These are phyloP conservation scores for Pyrrhopygopsis socrates DNA, from an alignment of 2,888 invertebrate species.

Conservation along the genomic window DNA sequence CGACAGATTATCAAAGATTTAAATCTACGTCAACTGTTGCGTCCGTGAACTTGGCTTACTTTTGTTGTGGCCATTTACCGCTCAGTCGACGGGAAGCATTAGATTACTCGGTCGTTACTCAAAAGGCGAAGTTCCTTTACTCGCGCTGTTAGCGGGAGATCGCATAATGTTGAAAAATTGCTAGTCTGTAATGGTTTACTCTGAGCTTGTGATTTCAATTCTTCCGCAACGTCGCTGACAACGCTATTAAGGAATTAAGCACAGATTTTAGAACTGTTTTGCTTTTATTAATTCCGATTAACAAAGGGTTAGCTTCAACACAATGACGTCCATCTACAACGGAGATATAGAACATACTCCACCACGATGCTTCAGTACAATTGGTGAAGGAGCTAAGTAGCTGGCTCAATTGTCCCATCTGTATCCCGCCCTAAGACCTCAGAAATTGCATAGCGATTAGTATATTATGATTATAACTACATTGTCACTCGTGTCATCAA, in stretches of 20 bases:
- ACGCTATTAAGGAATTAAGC: not conserved
- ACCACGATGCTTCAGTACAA: too few species aligned
- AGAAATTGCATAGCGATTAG: too few species aligned
- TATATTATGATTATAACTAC: too few species aligned
- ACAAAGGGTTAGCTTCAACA: too few species aligned
- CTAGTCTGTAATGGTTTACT: not conserved
- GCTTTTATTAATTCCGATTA: too few species aligned
- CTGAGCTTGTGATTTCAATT: not conserved
- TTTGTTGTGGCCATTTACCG: slow-evolving; percentile 85
- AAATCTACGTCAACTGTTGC: slow-evolving; percentile 29
- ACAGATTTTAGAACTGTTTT: too few species aligned
- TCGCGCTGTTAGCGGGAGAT: not conserved
- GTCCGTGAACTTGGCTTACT: slow-evolving; percentile 90
- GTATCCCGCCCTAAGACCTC: too few species aligned
- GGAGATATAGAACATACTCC: too few species aligned
- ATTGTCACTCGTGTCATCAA: too few species aligned
- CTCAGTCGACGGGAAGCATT: slow-evolving; percentile 91
- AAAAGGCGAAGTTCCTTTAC: slow-evolving; percentile 87
- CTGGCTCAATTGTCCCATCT: too few species aligned
- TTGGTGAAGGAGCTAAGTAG: too few species aligned
- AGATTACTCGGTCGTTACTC: slow-evolving; percentile 91
- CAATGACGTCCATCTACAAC: too few species aligned
- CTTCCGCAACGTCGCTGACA: not conserved
- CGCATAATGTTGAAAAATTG: slow-evolving; percentile 12
- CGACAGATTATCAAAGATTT: slow-evolving; percentile 23